Percentiles rank a stretch among this genome's conserved stretches.
Evolutionary conservation across 2,888 invertebrate species (phyloP).

Genomic region (Autographa gamma): DNA sequence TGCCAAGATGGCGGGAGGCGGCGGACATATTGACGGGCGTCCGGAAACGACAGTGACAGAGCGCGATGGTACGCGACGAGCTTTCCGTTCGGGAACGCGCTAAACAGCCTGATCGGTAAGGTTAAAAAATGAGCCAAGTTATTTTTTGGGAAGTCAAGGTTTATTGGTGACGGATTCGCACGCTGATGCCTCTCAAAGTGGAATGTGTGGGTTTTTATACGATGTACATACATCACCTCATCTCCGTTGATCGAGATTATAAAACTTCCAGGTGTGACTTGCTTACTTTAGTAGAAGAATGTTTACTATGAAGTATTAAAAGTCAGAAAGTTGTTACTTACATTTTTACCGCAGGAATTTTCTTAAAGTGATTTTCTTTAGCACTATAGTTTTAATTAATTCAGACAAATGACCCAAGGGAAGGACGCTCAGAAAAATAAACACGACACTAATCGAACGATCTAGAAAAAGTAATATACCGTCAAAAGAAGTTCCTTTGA

Average conservation of each 20-base stretch:
- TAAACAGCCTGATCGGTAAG: conserved; percentile 53
- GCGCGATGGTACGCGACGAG: conserved; percentile 65
- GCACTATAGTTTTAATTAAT: not conserved
- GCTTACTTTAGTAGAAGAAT: not conserved
- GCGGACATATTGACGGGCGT: conserved; percentile 70
- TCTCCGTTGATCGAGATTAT: not conserved
- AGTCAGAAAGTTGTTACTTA: no score
- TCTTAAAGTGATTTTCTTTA: no score
- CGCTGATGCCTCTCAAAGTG: conserved; percentile 28
- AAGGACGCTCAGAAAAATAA: not conserved
- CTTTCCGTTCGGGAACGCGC: conserved; percentile 58
- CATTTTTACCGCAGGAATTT: no score
- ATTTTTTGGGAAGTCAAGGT: conserved; percentile 52
- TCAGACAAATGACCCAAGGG: not conserved
- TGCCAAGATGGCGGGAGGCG: conserved; percentile 58
- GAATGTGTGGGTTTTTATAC: conserved; percentile 1
- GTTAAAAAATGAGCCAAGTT: conserved; percentile 57
- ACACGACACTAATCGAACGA: conserved; percentile 12
- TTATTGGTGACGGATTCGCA: conserved; percentile 44
- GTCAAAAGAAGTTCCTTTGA: conserved; percentile 19
- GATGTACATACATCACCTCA: not conserved
- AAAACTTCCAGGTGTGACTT: not conserved
- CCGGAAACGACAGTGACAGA: conserved; percentile 72
- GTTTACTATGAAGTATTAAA: no score
- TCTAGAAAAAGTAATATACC: conserved; percentile 19